phyloP scores from a whole-genome alignment of 2,888 invertebrate genomes.

The Megamerina dolium region DNA sequence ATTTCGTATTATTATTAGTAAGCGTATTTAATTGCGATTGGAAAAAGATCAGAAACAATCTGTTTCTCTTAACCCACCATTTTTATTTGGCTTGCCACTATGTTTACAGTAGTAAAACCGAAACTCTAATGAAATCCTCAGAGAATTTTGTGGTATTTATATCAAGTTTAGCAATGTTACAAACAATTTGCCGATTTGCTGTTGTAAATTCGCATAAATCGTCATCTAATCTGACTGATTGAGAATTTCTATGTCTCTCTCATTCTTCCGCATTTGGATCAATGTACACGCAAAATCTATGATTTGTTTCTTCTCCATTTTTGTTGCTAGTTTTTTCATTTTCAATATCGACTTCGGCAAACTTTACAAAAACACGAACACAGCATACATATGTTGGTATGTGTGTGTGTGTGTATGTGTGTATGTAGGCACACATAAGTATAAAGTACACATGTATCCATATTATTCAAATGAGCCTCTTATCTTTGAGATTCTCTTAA shows the following conservation, averaged over 20 bases:
- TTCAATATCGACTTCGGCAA: too few species aligned
- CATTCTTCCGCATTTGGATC: slow-evolving; percentile 14
- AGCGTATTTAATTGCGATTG: too few species aligned
- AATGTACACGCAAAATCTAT: not conserved
- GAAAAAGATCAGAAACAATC: not conserved
- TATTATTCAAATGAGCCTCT: too few species aligned
- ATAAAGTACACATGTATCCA: too few species aligned
- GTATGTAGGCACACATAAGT: too few species aligned
- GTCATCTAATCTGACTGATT: too few species aligned
- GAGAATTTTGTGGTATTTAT: slow-evolving; percentile 27
- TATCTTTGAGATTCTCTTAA: too few species aligned
- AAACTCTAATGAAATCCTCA: slow-evolving; percentile 40
- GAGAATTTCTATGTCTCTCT: slow-evolving; percentile 9
- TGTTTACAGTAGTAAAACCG: slow-evolving; percentile 37
- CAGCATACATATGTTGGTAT: too few species aligned
- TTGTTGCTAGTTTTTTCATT: too few species aligned
- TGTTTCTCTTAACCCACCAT: slow-evolving; percentile 28
- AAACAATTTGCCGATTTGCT: slow-evolving; percentile 2
- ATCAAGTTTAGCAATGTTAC: slow-evolving; percentile 6
- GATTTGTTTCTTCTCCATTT: too few species aligned
- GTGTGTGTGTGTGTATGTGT: too few species aligned
- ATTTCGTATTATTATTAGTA: slow-evolving; percentile 1
- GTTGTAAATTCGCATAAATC: slow-evolving; percentile 11
- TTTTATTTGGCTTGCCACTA: slow-evolving; percentile 26
- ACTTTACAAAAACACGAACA: too few species aligned